These are phyloP conservation scores for Manis pentadactyla DNA, from an alignment of 2,797 vertebrate species.

Conservation along the genomic window DNA sequence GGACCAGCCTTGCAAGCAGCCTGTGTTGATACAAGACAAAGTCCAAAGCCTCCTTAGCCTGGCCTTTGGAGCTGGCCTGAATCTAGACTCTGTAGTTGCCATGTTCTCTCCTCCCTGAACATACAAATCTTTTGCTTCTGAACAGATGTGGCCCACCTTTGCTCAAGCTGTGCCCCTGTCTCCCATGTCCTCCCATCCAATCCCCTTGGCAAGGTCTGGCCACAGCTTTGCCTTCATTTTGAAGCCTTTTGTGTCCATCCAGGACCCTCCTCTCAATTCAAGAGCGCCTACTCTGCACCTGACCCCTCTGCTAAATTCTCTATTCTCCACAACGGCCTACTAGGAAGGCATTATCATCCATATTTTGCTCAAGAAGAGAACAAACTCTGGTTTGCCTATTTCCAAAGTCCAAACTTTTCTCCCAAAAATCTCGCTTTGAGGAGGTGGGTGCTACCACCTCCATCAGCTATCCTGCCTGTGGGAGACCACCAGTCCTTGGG, in stretches of 20 bases:
- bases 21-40: not conserved
- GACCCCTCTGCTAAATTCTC: not conserved
- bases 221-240: not conserved
- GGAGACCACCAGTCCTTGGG: not conserved
- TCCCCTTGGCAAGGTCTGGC: not conserved
- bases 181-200: too few species aligned
- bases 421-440: not conserved
- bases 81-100: not conserved
- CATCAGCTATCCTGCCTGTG: not conserved
- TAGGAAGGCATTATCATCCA: rapidly evolving
- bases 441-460: not conserved
- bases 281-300: not conserved
- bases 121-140: not conserved
- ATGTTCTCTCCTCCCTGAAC: not conserved
- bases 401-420: not conserved
- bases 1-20: not conserved
- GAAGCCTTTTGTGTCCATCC: not conserved
- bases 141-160: not conserved
- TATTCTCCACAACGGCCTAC: not conserved
- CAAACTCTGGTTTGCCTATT: not conserved
- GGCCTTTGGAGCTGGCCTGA: not conserved
- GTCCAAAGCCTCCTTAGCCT: not conserved
- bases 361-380: not conserved
- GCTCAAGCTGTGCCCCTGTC: not conserved
- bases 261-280: not conserved